Evolutionary conservation across 2,888 invertebrate genomes (phyloP).

Genomic region (Junonia oenone): DNA sequence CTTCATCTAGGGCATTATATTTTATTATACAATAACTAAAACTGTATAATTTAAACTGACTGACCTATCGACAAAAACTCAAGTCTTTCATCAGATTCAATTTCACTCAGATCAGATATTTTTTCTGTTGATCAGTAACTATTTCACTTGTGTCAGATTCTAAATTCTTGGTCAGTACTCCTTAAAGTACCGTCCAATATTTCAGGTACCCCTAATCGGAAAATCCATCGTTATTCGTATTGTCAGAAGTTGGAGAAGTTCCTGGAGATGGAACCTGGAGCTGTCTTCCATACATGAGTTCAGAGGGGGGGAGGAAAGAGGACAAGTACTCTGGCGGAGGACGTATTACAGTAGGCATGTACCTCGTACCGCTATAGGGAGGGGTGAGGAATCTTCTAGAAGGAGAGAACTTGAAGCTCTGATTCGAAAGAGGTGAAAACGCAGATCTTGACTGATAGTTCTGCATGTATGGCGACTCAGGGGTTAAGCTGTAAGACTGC

Average conservation of each 20-base stretch:
- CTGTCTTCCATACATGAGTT: slow-evolving; percentile 69
- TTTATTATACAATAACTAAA: not conserved
- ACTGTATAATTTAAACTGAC: not conserved
- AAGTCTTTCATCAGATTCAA: not conserved
- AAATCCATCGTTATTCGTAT: slow-evolving; percentile 72
- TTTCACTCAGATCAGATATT: not conserved
- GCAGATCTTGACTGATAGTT: slow-evolving; percentile 84
- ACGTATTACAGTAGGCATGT: slow-evolving; percentile 87
- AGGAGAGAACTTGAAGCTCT: slow-evolving; percentile 82
- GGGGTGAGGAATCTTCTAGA: slow-evolving; percentile 90
- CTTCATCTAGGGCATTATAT: not conserved
- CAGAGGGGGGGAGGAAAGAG: slow-evolving; percentile 67
- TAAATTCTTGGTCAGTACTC: not conserved
- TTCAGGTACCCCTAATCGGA: slow-evolving; percentile 61
- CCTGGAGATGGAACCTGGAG: slow-evolving; percentile 69
- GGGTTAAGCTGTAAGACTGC: slow-evolving; percentile 55
- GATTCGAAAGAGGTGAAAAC: slow-evolving; percentile 85
- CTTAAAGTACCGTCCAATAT: slow-evolving; percentile 44
- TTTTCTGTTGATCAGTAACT: not conserved
- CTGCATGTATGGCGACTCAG: slow-evolving; percentile 67
- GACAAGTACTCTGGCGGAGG: slow-evolving; percentile 74
- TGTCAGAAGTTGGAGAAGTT: slow-evolving; percentile 72
- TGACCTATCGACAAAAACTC: not conserved
- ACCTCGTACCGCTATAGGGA: slow-evolving; percentile 90
- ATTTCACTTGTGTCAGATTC: not conserved